Percentiles rank a stretch among this genome's conserved stretches.
These are phyloP conservation scores for Pachyrhynchus sulphureomaculatus DNA, from an alignment of 1,140 invertebrate genomes.

Conservation along the genomic window DNA sequence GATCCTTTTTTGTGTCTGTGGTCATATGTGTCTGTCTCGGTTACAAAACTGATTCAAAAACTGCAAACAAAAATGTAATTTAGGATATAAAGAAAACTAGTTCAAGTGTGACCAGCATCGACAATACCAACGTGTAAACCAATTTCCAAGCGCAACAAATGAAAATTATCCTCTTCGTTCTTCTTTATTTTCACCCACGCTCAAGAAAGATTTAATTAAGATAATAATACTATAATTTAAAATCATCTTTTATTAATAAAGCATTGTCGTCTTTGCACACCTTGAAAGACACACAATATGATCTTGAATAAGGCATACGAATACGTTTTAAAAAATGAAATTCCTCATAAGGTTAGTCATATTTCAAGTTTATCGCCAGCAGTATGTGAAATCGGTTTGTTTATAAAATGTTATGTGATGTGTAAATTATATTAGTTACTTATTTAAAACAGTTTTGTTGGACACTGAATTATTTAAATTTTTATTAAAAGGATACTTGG, in stretches of 20 bases:
- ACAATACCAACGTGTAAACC: no score
- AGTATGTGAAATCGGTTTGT: neutral
- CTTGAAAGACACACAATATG: constrained; percentile 20
- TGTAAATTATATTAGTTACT: no score
- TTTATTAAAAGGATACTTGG: no score
- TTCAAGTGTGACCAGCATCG: no score
- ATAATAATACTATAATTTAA: constrained; percentile 15
- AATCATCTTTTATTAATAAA: constrained; percentile 32
- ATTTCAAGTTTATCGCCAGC: constrained; percentile 17
- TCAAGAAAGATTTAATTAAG: constrained; percentile 8
- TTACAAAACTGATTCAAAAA: no score
- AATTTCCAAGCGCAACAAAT: no score
- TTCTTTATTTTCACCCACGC: constrained; percentile 11
- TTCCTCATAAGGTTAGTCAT: constrained; percentile 25
- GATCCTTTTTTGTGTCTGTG: no score
- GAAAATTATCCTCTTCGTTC: neutral
- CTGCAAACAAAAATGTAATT: no score
- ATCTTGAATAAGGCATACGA: constrained; percentile 3
- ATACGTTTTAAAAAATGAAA: constrained; percentile 11
- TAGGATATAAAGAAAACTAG: no score
- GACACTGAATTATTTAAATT: no score
- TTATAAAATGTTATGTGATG: constrained; percentile 1
- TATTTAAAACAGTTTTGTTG: no score
- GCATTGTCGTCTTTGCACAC: constrained; percentile 24
- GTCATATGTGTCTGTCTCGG: no score